A percentile compares a stretch with the other conserved stretches of the same genome.
Evolutionary conservation across 2,797 vertebrate genomes (phyloP).

Genomic region (Onychomys leucogaster): DNA sequence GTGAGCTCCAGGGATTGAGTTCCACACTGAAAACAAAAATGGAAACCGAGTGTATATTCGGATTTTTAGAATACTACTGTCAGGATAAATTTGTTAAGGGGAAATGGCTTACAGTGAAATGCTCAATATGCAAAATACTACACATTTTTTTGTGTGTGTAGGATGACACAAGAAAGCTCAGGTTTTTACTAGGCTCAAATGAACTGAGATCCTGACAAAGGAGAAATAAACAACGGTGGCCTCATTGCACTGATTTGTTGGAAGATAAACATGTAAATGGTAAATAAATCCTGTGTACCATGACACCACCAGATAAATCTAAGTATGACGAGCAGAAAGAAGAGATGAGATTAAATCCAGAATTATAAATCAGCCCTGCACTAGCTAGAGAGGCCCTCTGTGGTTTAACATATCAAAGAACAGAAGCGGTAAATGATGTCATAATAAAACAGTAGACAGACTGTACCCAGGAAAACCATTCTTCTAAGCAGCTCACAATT

Average conservation of each 20-base stretch:
- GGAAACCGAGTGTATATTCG: background rate
- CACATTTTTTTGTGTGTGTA: background rate
- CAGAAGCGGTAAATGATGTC: background rate
- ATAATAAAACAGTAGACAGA: background rate
- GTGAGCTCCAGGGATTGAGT: background rate
- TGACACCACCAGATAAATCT: background rate
- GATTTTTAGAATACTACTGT: background rate
- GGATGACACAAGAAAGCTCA: background rate
- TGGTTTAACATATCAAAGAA: background rate
- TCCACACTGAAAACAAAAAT: background rate
- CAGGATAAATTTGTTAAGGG: background rate
- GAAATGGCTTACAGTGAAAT: background rate
- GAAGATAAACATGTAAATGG: slow-evolving; percentile 24
- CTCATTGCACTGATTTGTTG: background rate
- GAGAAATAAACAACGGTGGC: background rate
- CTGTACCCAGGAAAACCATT: background rate
- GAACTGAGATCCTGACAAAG: background rate
- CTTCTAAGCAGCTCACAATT: background rate
- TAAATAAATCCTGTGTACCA: background rate
- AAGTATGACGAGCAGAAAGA: background rate
- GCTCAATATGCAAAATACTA: background rate
- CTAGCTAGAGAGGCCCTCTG: background rate
- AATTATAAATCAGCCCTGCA: background rate
- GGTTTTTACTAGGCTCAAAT: background rate
- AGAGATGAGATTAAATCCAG: background rate